Base-by-base conservation (phyloP, 2,797 vertebrate species). In the Ctenopoma multispine region DNA sequence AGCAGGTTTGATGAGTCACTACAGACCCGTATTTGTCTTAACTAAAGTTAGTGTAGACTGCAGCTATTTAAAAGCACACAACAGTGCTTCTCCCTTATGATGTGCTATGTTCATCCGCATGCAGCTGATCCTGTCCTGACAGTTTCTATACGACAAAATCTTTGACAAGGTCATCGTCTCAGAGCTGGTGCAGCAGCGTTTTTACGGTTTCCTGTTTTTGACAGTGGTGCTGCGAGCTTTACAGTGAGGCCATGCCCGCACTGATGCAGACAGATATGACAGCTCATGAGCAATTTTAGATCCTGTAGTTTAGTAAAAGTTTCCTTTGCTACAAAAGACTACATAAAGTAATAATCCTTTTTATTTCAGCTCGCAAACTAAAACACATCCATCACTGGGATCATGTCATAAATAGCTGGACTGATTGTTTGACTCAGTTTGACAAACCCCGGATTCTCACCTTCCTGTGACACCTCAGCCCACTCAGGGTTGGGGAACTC, bases 401-500 rank as follows among this genome's bases (percentile, higher is more conserved):
- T 31, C 29, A 31, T 31, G 29, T 36, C 36, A 36, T 36, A 36
- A 36, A 36, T 10, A 36, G 31, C 31, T 34, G 31, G 31, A 34
- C 8, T 34, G 31, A 34, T 34, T 34, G 36, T 12, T 36, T 36
- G 36, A 36, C 11, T 12, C 15, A 18, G 4, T 4, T 13, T 14
- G 15, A 40, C 38, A 40, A 40, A 40, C 12, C 4, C 38, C 15
- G 3, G 48, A 27, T 27, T 41, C 87, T 85, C 89, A 99, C 97
- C 97, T 93, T 98, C 96, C 51, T 98, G 95, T 17, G 97, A 99
- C 24, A 99, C 97, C 1, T 98, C 97, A 0, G 96, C 93, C 97
- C 97, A 99, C 83, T 99, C 98, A 2, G 97, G 97, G 34, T 95
- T 96, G 47, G 97, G 97, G 84, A 99, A 99, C 73, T 97, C 96